A percentile compares a stretch with the other conserved stretches of the same genome.
phyloP scores from a whole-genome alignment of 2,888 invertebrate species.

The Acanthacorydalis orientalis region DNA sequence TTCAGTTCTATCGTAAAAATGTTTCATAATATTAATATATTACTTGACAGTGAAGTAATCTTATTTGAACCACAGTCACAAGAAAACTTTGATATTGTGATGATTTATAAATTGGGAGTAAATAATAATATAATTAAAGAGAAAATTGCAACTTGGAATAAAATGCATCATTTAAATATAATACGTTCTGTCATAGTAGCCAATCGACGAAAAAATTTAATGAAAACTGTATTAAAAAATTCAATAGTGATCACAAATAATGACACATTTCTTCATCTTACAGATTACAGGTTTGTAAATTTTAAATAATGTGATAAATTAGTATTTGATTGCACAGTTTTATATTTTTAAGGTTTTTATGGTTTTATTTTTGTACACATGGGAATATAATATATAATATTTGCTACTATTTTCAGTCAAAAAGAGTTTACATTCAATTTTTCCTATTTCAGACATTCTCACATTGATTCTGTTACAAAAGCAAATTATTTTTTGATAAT shows the following conservation, averaged over 20 bases:
- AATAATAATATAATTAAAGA: conserved; percentile 13
- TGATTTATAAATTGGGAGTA: conserved; percentile 15
- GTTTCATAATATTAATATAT: conserved; percentile 14
- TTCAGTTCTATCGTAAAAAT: background rate
- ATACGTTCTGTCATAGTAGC: conserved; percentile 12
- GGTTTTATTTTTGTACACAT: too few relatives aligned
- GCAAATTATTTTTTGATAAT: conserved; percentile 41
- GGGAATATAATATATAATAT: too few relatives aligned
- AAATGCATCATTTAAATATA: conserved; percentile 9
- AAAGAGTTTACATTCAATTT: background rate
- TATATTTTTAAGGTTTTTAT: background rate
- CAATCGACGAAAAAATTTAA: conserved; percentile 29
- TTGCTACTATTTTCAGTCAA: too few relatives aligned
- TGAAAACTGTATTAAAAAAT: conserved; percentile 29
- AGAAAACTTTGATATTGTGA: conserved; percentile 13
- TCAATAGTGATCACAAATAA: conserved; percentile 42
- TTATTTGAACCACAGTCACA: conserved; percentile 19
- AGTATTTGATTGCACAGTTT: background rate
- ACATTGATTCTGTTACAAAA: conserved; percentile 44
- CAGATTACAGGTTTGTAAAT: conserved; percentile 35
- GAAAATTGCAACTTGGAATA: conserved; percentile 15
- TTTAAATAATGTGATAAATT: background rate
- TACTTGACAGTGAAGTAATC: conserved; percentile 34
- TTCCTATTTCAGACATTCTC: conserved; percentile 22
- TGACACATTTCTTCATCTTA: conserved; percentile 38